phyloP scores from a whole-genome alignment of 1,140 invertebrate species.

The Heliconius congener region DNA sequence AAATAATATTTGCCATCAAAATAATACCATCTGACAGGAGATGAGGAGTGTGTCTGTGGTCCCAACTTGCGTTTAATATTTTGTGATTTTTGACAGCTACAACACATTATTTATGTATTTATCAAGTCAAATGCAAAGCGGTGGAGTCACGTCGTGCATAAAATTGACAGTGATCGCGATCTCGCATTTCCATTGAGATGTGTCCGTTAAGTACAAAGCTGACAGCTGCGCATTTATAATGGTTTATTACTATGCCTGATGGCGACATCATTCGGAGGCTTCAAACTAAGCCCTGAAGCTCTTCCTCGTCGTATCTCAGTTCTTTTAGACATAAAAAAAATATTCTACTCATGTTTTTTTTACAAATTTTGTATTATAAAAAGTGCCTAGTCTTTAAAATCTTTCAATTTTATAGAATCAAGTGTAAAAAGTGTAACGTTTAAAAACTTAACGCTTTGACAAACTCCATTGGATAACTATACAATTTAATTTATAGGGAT shows the following conservation, averaged over 20 bases:
- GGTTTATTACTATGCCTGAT: slow-evolving; percentile 45
- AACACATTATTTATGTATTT: slow-evolving; percentile 56
- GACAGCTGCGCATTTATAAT: slow-evolving; percentile 44
- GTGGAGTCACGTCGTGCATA: slow-evolving; percentile 58
- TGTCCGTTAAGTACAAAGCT: slow-evolving; percentile 51
- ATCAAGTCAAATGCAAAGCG: slow-evolving; percentile 53
- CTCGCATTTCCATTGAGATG: slow-evolving; percentile 57
- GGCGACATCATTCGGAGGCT: slow-evolving; percentile 29
- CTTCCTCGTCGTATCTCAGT: background rate
- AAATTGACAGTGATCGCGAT: slow-evolving; percentile 58
- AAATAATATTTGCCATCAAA: slow-evolving; percentile 28
- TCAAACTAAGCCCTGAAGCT: background rate
- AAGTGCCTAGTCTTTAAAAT: background rate
- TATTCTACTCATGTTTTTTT: background rate
- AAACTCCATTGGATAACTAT: slow-evolving; percentile 30
- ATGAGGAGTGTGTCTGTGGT: slow-evolving; percentile 27
- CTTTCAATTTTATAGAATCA: background rate
- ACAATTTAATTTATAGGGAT: slow-evolving; percentile 39
- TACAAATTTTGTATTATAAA: background rate
- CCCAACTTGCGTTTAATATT: slow-evolving; percentile 32
- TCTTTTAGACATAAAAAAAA: background rate
- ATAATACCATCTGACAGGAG: slow-evolving; percentile 25
- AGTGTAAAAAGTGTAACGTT: background rate
- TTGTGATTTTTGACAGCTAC: slow-evolving; percentile 51
- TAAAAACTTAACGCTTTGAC: slow-evolving; percentile 15